Evolutionary conservation across 2,113 vertebrate genomes (phyloP).

Genomic region (Oncorhynchus clarkii): DNA sequence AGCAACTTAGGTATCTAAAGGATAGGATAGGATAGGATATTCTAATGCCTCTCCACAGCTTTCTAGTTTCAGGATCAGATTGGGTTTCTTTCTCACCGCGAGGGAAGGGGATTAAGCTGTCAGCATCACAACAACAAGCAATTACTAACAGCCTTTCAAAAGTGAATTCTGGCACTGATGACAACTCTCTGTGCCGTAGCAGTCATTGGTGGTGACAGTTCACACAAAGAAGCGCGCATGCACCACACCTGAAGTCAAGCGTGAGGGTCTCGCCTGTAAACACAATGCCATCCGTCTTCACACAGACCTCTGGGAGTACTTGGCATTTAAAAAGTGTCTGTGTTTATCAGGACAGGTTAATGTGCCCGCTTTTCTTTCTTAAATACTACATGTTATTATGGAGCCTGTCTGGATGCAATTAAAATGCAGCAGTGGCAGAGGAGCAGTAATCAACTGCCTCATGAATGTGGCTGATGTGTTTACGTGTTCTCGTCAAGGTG

Average conservation of each 20-base stretch:
- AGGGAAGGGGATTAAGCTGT: constrained; percentile 6
- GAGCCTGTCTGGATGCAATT: neutral
- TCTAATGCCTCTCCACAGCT: neutral
- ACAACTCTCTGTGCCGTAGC: neutral
- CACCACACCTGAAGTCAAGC: constrained; percentile 6
- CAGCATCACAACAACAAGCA: constrained; percentile 19
- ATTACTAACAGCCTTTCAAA: constrained; percentile 9
- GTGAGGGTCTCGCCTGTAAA: neutral
- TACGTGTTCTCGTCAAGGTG: neutral
- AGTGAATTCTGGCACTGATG: neutral
- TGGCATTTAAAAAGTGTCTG: neutral
- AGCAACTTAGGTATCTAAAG: neutral
- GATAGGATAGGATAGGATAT: no score
- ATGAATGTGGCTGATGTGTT: neutral
- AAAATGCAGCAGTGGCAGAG: neutral
- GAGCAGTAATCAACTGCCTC: neutral
- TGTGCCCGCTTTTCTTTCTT: neutral
- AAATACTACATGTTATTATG: neutral
- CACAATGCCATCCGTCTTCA: neutral
- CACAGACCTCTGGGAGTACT: neutral
- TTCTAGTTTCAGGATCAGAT: neutral
- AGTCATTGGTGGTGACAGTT: constrained; percentile 1
- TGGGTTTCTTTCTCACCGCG: neutral
- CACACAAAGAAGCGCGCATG: neutral
- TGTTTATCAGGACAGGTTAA: neutral